Conservation (phyloP, 1,140 invertebrate genomes). For the honey bee (Apis mellifera) region DNA sequence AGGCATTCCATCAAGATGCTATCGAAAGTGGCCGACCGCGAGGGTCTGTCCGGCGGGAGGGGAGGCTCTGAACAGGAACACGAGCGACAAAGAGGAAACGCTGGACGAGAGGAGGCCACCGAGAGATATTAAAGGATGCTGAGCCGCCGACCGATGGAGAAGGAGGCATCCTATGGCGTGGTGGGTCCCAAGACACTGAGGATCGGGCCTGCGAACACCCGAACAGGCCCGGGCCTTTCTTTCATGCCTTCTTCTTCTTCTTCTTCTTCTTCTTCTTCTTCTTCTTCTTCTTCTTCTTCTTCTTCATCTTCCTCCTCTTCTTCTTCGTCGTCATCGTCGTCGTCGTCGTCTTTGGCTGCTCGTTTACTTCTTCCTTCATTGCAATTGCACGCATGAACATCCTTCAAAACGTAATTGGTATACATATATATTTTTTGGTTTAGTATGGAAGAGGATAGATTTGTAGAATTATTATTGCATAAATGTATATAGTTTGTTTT, state of each 20-base stretch:
- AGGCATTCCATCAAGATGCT: conserved; percentile 80
- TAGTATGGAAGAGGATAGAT: background rate
- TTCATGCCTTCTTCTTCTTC: background rate
- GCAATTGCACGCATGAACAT: conserved; percentile 6
- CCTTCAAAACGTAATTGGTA: conserved; percentile 47
- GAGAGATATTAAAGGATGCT: conserved; percentile 78
- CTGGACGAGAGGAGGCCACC: conserved; percentile 63
- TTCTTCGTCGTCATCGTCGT: background rate
- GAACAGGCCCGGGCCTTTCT: background rate
- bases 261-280: background rate
- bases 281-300: background rate
- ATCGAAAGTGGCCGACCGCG: conserved; percentile 69
- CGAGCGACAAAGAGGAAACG: conserved; percentile 47
- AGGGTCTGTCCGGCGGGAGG: conserved; percentile 31
- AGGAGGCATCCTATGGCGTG: conserved; percentile 72
- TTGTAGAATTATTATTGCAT: too few species aligned
- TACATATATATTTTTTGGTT: background rate
- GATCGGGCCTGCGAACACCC: conserved; percentile 55
- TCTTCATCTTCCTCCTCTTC: background rate
- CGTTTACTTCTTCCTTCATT: background rate
- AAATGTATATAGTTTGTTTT: background rate
- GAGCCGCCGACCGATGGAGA: conserved; percentile 62
- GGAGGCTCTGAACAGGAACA: conserved; percentile 3
- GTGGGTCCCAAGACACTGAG: conserved; percentile 69
- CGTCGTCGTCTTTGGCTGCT: background rate